These are phyloP conservation scores for Stenoptilia bipunctidactyla DNA, from an alignment of 2,888 invertebrate genomes.

Conservation along the genomic window DNA sequence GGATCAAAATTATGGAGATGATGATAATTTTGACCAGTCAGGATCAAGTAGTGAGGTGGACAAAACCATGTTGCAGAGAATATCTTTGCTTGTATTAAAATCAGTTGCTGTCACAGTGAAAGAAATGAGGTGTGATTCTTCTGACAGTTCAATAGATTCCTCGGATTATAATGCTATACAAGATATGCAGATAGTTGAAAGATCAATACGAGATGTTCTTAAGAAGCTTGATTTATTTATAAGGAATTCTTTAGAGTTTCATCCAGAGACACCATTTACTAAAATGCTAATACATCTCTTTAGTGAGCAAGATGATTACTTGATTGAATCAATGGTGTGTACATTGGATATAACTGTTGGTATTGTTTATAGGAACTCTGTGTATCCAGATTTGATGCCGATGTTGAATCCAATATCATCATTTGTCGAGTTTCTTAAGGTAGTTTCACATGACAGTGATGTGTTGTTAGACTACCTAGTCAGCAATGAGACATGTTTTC, in stretches of 20 bases:
- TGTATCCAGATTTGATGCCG: constrained; percentile 82
- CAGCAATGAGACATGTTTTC: constrained; percentile 91
- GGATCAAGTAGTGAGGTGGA: constrained; percentile 73
- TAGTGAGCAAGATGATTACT: constrained; percentile 90
- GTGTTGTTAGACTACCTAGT: constrained; percentile 87
- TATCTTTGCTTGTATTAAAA: constrained; percentile 88
- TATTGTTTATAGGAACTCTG: constrained; percentile 84
- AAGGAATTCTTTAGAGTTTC: constrained; percentile 84
- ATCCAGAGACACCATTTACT: constrained; percentile 88
- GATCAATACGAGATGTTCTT: constrained; percentile 86
- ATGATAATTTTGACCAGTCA: constrained; percentile 40
- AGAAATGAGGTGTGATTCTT: constrained; percentile 89
- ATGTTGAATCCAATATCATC: constrained; percentile 89
- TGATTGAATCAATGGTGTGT: constrained; percentile 94
- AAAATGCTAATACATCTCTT: constrained; percentile 91
- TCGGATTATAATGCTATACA: constrained; percentile 89
- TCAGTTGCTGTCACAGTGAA: constrained; percentile 92
- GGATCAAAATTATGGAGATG: constrained; percentile 58
- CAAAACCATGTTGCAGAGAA: constrained; percentile 85
- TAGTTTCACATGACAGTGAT: constrained; percentile 85
- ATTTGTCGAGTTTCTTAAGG: constrained; percentile 88
- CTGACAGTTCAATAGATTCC: constrained; percentile 87
- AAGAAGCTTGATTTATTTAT: constrained; percentile 86
- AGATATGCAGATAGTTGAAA: constrained; percentile 89
- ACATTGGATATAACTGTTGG: constrained; percentile 90